Conservation (phyloP, 2,888 invertebrate genomes). For the Stenchaetothrips biformis region DNA sequence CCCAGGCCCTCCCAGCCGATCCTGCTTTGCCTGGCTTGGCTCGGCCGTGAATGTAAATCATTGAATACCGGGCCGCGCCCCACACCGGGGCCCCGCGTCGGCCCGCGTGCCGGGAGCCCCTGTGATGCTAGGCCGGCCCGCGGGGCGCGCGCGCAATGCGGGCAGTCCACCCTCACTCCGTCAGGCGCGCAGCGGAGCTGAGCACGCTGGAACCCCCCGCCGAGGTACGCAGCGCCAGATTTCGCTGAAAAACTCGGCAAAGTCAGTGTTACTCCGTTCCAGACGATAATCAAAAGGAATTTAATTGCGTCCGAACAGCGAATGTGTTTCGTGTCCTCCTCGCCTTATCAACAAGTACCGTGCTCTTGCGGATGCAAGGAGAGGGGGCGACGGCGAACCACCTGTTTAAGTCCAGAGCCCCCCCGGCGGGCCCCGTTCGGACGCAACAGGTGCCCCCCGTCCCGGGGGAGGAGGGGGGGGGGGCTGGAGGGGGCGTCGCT, state of each 20-base stretch:
- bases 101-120: background rate
- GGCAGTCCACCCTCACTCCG: background rate
- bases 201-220: too few species aligned
- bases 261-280: too few species aligned
- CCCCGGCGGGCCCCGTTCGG: background rate
- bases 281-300: too few species aligned
- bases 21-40: background rate
- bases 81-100: background rate
- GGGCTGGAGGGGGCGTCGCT: too few species aligned
- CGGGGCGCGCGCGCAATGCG: background rate
- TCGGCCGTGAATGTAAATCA: background rate
- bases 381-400: background rate
- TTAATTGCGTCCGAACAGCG: too few species aligned
- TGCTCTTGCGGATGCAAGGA: too few species aligned
- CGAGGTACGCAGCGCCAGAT: too few species aligned
- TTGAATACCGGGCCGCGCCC: background rate
- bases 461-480: background rate
- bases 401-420: background rate
- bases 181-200: background rate
- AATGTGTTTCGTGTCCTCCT: too few species aligned
- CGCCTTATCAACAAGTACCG: too few species aligned
- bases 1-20: too few species aligned
- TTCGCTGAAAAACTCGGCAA: too few species aligned
- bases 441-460: background rate
- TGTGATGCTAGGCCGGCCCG: background rate